Conservation (phyloP, 2,113 vertebrate species). For the Oenanthe melanoleuca region DNA sequence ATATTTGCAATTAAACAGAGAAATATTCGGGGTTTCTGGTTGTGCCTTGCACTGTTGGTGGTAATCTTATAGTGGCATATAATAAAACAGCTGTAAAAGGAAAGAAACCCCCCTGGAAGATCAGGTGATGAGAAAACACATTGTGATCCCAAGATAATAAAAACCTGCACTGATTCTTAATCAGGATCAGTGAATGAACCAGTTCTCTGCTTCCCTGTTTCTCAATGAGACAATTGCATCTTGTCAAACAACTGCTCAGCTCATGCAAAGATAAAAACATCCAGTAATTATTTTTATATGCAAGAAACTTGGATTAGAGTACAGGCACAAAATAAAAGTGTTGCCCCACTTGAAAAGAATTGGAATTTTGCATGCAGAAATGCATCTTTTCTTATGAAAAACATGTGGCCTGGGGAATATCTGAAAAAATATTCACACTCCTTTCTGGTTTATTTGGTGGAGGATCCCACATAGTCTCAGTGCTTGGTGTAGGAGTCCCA, state of each 20-base stretch:
- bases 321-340: neutral
- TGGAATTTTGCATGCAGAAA: neutral
- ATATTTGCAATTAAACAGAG: constrained; percentile 18
- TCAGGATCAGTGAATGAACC: neutral
- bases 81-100: neutral
- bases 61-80: neutral
- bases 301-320: neutral
- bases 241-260: neutral
- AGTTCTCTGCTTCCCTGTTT: neutral
- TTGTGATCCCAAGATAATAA: neutral
- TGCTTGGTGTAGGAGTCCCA: neutral
- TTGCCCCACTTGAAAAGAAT: neutral
- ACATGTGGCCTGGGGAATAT: neutral
- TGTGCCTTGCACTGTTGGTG: neutral
- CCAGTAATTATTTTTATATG: neutral
- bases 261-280: neutral
- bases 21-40: constrained; percentile 11
- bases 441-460: neutral
- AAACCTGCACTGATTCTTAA: neutral
- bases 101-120: neutral
- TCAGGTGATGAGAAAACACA: neutral
- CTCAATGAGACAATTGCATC: neutral
- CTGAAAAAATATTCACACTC: neutral
- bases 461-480: neutral
- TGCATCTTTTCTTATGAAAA: neutral